Evolutionary conservation across 2,113 vertebrate genomes (phyloP).

Genomic region (Taurulus bubalis): DNA sequence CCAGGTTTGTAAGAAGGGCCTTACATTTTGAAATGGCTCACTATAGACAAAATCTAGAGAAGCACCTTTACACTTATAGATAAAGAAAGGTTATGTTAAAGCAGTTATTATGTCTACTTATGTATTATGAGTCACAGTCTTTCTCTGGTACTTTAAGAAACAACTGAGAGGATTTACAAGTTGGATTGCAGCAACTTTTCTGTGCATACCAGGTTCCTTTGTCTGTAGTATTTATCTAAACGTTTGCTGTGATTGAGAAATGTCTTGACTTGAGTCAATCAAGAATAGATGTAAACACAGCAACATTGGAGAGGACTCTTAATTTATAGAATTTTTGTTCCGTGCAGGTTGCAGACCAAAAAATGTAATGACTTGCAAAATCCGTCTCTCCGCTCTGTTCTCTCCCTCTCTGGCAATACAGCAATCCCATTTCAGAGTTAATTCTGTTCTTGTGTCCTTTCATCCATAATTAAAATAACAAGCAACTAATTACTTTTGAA

Average conservation of each 20-base stretch:
- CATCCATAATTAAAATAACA: conserved; percentile 78
- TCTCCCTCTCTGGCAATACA: conserved; percentile 22
- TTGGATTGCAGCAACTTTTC: background rate
- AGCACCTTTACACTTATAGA: background rate
- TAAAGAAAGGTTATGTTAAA: background rate
- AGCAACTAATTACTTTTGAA: conserved; percentile 78
- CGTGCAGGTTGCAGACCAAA: conserved; percentile 17
- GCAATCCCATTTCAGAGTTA: conserved; percentile 53
- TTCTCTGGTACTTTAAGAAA: background rate
- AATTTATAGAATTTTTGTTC: background rate
- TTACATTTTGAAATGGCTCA: background rate
- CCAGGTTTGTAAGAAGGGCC: background rate
- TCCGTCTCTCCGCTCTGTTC: background rate
- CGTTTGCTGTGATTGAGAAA: conserved; percentile 10
- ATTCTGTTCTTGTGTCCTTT: conserved; percentile 70
- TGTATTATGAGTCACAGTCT: background rate
- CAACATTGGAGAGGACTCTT: background rate
- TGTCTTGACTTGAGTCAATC: background rate
- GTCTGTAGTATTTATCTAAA: background rate
- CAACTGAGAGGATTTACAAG: background rate
- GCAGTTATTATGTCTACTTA: background rate
- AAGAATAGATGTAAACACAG: conserved; percentile 27
- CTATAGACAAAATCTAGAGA: background rate
- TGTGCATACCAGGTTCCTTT: background rate
- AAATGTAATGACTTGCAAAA: background rate